phyloP scores from a whole-genome alignment of 2,113 vertebrate genomes.

The Tricholaema leucomelas region DNA sequence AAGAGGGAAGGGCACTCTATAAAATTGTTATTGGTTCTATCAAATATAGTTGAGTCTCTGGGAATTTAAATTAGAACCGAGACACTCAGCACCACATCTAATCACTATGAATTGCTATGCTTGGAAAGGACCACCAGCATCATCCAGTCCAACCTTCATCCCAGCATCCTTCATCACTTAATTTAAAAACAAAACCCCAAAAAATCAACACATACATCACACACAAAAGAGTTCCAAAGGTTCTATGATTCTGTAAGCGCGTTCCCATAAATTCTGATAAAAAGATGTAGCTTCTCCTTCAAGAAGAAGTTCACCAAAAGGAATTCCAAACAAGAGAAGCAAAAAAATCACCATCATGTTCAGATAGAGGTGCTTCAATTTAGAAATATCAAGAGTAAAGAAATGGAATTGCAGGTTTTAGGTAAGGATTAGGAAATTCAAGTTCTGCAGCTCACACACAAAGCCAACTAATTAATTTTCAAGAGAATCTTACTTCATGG shows the following conservation, averaged over 20 bases:
- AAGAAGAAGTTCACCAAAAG: background rate
- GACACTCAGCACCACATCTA: too few relatives aligned
- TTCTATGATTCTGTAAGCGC: too few relatives aligned
- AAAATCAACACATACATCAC: too few relatives aligned
- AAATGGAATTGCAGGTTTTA: background rate
- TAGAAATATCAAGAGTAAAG: background rate
- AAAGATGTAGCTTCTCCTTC: background rate
- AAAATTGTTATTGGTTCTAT: too few relatives aligned
- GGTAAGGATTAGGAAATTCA: background rate
- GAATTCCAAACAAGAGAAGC: background rate
- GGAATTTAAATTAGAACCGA: too few relatives aligned
- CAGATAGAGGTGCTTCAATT: background rate
- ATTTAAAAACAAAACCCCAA: too few relatives aligned
- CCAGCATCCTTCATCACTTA: too few relatives aligned
- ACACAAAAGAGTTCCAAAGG: background rate
- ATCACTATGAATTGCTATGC: too few relatives aligned
- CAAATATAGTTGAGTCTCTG: too few relatives aligned
- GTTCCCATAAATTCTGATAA: background rate
- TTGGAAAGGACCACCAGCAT: too few relatives aligned
- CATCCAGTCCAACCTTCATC: too few relatives aligned
- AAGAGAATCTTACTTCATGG: constrained; percentile 84
- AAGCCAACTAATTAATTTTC: background rate
- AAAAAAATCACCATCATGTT: background rate
- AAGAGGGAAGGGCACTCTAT: too few relatives aligned
- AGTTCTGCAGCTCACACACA: background rate